phyloP scores from a whole-genome alignment of 2,888 invertebrate genomes.

The Pachymerium ferrugineum region DNA sequence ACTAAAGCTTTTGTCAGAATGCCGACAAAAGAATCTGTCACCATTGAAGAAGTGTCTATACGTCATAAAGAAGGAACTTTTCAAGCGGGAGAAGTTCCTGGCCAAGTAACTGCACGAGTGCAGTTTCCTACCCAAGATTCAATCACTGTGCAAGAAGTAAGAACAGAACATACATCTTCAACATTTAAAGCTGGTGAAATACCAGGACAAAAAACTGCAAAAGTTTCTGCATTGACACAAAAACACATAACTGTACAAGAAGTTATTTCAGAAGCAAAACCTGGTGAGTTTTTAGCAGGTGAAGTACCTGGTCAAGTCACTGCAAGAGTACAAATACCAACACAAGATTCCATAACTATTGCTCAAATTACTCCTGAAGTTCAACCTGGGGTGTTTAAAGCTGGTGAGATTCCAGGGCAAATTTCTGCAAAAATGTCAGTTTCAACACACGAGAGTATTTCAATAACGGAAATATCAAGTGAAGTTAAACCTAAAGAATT shows the following conservation, averaged over 20 bases:
- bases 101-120: background rate
- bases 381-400: constrained; percentile 31
- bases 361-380: constrained; percentile 31
- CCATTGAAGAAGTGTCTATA: constrained; percentile 38
- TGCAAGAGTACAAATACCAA: constrained; percentile 25
- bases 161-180: background rate
- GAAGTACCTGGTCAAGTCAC: constrained; percentile 33
- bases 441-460: constrained; percentile 39
- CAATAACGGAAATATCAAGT: constrained; percentile 38
- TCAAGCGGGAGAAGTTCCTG: constrained; percentile 32
- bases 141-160: constrained; percentile 36
- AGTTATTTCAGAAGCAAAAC: constrained; percentile 27
- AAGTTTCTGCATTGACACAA: constrained; percentile 29
- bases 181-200: constrained; percentile 29
- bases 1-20: constrained; percentile 36
- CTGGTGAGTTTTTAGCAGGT: background rate
- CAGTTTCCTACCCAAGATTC: constrained; percentile 36
- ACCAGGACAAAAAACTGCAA: constrained; percentile 9
- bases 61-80: constrained; percentile 35
- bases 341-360: background rate
- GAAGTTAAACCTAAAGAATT: constrained; percentile 35
- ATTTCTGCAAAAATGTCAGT: constrained; percentile 34
- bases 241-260: constrained; percentile 28
- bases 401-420: constrained; percentile 27
- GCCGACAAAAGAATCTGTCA: constrained; percentile 39